Conservation (phyloP, 2,797 vertebrate genomes). For the Danio kyathit region DNA sequence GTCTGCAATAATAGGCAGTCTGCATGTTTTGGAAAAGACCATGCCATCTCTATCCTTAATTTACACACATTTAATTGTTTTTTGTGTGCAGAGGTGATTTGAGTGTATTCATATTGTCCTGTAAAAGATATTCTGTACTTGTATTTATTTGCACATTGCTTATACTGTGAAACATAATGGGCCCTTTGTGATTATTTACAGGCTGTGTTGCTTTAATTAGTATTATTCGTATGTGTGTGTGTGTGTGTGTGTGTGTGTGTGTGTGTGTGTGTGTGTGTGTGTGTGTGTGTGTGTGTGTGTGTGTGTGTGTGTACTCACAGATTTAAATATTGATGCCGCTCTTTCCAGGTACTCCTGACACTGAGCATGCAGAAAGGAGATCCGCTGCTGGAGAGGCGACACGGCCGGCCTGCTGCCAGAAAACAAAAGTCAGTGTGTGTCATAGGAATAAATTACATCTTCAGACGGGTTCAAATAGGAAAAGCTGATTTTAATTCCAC, state of each 20-base stretch:
- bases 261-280: not conserved
- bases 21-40: too few species aligned
- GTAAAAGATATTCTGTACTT: too few species aligned
- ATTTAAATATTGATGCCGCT: constrained; percentile 68
- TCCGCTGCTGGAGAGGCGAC: constrained; percentile 66
- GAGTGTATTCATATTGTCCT: too few species aligned
- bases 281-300: not conserved
- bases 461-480: not conserved
- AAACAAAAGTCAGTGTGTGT: not conserved
- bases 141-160: too few species aligned
- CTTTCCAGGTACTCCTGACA: constrained; percentile 75
- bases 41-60: too few species aligned
- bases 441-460: not conserved
- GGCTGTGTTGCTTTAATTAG: too few species aligned
- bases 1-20: too few species aligned
- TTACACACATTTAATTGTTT: too few species aligned
- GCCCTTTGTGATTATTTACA: too few species aligned
- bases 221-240: too few species aligned
- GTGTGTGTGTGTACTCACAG: constrained; percentile 69
- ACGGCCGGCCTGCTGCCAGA: constrained; percentile 52
- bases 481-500: not conserved
- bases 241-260: not conserved
- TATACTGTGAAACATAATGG: too few species aligned
- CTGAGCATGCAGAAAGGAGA: constrained; percentile 66
- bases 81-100: too few species aligned